Evolutionary conservation across 1,140 invertebrate genomes (phyloP).

Genomic region (Listronotus bonariensis): DNA sequence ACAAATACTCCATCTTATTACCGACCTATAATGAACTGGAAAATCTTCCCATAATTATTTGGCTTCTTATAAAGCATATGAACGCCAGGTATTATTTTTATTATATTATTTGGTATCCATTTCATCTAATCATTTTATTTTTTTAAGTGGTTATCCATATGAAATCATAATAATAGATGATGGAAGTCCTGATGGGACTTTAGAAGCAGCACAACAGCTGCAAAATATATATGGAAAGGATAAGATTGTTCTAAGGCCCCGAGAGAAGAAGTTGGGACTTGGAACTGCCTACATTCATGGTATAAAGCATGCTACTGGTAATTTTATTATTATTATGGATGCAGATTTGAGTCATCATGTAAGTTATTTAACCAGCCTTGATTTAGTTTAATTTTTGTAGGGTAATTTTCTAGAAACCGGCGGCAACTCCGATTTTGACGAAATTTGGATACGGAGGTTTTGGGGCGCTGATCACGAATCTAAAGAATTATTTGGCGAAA

Average conservation of each 20-base stretch:
- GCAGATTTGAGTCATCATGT: conserved; percentile 99
- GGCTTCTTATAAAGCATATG: conserved; percentile 94
- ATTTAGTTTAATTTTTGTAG: too few species aligned
- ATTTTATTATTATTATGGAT: conserved; percentile 99
- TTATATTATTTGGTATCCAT: conserved; percentile 14
- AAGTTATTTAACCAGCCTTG: conserved; percentile 45
- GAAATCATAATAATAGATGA: conserved; percentile 99
- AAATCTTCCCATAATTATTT: conserved; percentile 96
- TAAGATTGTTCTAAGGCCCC: conserved; percentile 87
- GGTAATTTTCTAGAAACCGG: too few species aligned
- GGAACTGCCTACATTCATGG: conserved; percentile 99
- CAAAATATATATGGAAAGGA: conserved; percentile 90
- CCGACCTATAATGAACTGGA: conserved; percentile 99
- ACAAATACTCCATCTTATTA: conserved; percentile 93
- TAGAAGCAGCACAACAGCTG: conserved; percentile 89
- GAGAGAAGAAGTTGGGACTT: conserved; percentile 93
- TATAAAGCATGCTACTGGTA: conserved; percentile 94
- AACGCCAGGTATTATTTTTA: conserved; percentile 66
- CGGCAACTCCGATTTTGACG: too few species aligned
- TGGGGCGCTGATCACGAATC: too few species aligned
- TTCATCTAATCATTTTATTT: conserved; percentile 8
- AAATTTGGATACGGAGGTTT: too few species aligned
- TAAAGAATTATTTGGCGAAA: too few species aligned
- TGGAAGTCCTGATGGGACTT: conserved; percentile 96
- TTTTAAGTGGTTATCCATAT: conserved; percentile 76